phyloP scores from a whole-genome alignment of 2,888 invertebrate genomes.

The Odontocolon sp. region DNA sequence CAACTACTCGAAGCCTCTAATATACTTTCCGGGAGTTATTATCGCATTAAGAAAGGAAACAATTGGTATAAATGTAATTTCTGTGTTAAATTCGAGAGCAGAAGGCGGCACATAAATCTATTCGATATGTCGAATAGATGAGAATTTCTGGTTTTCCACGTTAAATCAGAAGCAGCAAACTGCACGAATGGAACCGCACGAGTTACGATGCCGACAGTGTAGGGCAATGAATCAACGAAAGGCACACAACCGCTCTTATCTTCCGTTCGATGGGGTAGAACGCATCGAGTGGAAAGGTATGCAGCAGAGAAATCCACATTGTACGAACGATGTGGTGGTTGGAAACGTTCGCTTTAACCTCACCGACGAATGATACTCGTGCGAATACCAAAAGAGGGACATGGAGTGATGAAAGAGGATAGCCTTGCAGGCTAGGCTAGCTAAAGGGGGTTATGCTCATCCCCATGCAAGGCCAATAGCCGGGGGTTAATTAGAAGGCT shows the following conservation, averaged over 20 bases:
- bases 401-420: slow-evolving; percentile 28
- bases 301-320: slow-evolving; percentile 2
- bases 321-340: slow-evolving; percentile 6
- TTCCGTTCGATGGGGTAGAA: slow-evolving; percentile 33
- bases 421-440: no score
- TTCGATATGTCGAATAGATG: no score
- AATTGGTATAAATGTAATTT: no score
- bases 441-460: slow-evolving; percentile 2
- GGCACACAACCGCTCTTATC: slow-evolving; percentile 40
- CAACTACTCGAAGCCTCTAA: neutral
- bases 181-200: neutral
- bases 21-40: neutral
- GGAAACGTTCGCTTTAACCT: slow-evolving; percentile 2
- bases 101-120: no score
- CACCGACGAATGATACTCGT: slow-evolving; percentile 1
- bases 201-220: neutral
- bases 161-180: neutral
- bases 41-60: no score
- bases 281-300: slow-evolving; percentile 34
- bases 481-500: slow-evolving; percentile 69
- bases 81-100: no score
- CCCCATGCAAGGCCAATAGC: slow-evolving; percentile 62
- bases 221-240: slow-evolving; percentile 36
- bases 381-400: slow-evolving; percentile 6
- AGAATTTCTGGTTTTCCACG: neutral